Evolutionary conservation across 2,797 vertebrate genomes (phyloP).

Genomic region (Phalloptychus januarius): DNA sequence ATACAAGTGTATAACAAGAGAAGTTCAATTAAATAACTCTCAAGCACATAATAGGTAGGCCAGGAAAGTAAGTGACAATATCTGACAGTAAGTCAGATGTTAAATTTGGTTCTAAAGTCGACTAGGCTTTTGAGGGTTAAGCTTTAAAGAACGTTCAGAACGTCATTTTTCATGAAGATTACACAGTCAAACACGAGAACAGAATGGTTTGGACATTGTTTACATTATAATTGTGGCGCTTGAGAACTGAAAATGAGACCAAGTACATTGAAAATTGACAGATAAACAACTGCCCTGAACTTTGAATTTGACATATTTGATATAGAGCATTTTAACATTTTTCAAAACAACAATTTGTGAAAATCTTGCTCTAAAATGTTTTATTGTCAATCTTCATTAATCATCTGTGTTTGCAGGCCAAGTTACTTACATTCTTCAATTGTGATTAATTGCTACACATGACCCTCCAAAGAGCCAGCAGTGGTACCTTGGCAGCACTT

Average conservation of each 20-base stretch:
- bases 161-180: neutral
- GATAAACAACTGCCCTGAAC: too few species aligned
- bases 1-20: slow-evolving; percentile 9
- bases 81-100: neutral
- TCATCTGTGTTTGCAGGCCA: neutral
- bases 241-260: neutral
- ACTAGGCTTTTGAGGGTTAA: too few species aligned
- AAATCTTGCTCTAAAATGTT: neutral
- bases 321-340: neutral
- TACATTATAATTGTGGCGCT: neutral
- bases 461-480: neutral
- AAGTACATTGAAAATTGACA: neutral
- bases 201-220: neutral
- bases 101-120: neutral
- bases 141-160: neutral
- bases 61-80: neutral
- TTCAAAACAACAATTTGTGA: neutral
- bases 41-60: neutral
- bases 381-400: neutral
- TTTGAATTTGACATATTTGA: too few species aligned
- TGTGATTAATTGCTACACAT: neutral
- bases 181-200: neutral
- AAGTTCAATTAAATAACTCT: slow-evolving; percentile 2
- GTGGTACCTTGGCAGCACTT: neutral
- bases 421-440: neutral